phyloP scores from a whole-genome alignment of 2,113 vertebrate species.

The crab-eating macaque (Macaca fascicularis) region T2T-MFA8v1.1 NC_088385.1:51856501-51857000 shows the following conservation, averaged over 20 bases:
- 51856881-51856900: conserved; percentile 66
- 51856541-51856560: not conserved
- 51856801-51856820: conserved; percentile 15
- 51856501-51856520: not conserved
- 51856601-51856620: not conserved
- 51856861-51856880: conserved; percentile 62
- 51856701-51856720: not conserved
- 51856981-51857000: conserved; percentile 64
- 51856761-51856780: not conserved
- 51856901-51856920: conserved; percentile 65
- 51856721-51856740: not conserved
- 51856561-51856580: not conserved
- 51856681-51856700: not conserved
- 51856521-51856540: not conserved
- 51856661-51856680: not conserved
- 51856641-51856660: not conserved
- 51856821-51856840: not conserved
- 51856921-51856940: conserved; percentile 77
- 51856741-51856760: not conserved
- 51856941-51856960: conserved; percentile 67
- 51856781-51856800: not conserved
- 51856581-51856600: not conserved
- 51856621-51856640: not conserved
- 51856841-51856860: conserved; percentile 30
- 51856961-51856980: conserved; percentile 73